These are phyloP conservation scores for Eclectus roratus DNA, from an alignment of 2,113 vertebrate genomes.

Conservation along the genomic window DNA sequence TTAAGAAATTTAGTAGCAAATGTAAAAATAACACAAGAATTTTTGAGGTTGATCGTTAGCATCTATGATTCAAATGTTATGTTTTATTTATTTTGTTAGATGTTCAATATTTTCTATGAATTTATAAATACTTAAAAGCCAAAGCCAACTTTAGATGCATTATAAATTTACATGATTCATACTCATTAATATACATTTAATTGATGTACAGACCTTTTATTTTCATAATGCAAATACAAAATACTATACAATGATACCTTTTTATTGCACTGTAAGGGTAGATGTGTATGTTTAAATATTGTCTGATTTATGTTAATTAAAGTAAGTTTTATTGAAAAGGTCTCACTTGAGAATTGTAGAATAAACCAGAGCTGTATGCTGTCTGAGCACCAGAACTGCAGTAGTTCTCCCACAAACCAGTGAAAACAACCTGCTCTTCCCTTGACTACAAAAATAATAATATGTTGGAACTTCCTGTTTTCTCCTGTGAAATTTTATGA, in stretches of 20 bases:
- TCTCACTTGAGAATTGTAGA: slow-evolving; percentile 51
- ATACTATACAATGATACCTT: slow-evolving; percentile 82
- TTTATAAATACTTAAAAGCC: slow-evolving; percentile 88
- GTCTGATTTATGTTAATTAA: slow-evolving; percentile 80
- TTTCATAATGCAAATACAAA: slow-evolving; percentile 87
- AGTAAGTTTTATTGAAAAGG: slow-evolving; percentile 76
- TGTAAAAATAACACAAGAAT: slow-evolving; percentile 72
- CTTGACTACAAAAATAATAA: slow-evolving; percentile 76
- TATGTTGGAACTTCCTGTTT: slow-evolving; percentile 64
- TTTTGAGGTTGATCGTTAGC: slow-evolving; percentile 83
- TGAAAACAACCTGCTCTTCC: slow-evolving; percentile 69
- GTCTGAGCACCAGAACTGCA: neutral
- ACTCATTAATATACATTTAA: slow-evolving; percentile 79
- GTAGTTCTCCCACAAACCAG: neutral
- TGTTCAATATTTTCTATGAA: slow-evolving; percentile 89
- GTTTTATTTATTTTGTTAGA: slow-evolving; percentile 91
- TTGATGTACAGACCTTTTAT: slow-evolving; percentile 85
- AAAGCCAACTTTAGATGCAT: slow-evolving; percentile 87
- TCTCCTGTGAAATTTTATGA: slow-evolving; percentile 82
- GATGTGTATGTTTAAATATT: slow-evolving; percentile 80
- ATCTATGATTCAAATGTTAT: slow-evolving; percentile 83
- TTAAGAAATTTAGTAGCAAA: slow-evolving; percentile 72
- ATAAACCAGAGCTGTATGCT: slow-evolving; percentile 4
- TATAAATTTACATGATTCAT: slow-evolving; percentile 80
- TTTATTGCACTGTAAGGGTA: slow-evolving; percentile 89